These are phyloP conservation scores for Erinaceus europaeus DNA, from an alignment of 2,113 vertebrate genomes.

Conservation along the genomic window DNA sequence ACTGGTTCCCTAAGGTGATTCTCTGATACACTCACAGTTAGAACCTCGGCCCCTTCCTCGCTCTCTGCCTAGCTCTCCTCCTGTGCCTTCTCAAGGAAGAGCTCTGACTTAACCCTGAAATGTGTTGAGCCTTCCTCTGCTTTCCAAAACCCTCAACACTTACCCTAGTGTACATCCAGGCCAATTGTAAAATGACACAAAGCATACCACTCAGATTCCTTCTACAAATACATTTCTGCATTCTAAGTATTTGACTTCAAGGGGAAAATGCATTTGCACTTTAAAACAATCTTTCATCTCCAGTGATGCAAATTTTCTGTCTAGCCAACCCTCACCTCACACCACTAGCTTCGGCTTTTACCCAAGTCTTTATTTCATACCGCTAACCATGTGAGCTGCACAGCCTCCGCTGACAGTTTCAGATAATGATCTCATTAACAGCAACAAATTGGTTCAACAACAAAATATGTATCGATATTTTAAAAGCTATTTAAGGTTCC, in stretches of 20 bases:
- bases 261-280: conserved; percentile 59
- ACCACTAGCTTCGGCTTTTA: conserved; percentile 40
- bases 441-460: conserved; percentile 63
- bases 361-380: conserved; percentile 43
- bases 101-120: conserved; percentile 12
- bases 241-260: conserved; percentile 76
- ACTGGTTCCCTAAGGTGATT: conserved; percentile 50
- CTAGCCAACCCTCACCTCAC: conserved; percentile 45
- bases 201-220: conserved; percentile 69
- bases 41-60: conserved; percentile 11
- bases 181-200: conserved; percentile 68
- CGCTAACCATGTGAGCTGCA: conserved; percentile 9
- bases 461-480: conserved; percentile 68
- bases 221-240: conserved; percentile 68
- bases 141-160: conserved; percentile 69
- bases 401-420: conserved; percentile 31
- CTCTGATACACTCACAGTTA: conserved; percentile 36
- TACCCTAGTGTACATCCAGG: conserved; percentile 27
- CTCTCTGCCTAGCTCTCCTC: not conserved
- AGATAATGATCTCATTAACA: conserved; percentile 65
- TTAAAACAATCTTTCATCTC: conserved; percentile 69
- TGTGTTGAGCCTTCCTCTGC: conserved; percentile 46
- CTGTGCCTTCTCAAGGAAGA: conserved; percentile 49
- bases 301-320: conserved; percentile 58
- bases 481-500: conserved; percentile 34